phyloP scores from a whole-genome alignment of 2,888 invertebrate genomes.

The Sarcophaga caerulescens region DNA sequence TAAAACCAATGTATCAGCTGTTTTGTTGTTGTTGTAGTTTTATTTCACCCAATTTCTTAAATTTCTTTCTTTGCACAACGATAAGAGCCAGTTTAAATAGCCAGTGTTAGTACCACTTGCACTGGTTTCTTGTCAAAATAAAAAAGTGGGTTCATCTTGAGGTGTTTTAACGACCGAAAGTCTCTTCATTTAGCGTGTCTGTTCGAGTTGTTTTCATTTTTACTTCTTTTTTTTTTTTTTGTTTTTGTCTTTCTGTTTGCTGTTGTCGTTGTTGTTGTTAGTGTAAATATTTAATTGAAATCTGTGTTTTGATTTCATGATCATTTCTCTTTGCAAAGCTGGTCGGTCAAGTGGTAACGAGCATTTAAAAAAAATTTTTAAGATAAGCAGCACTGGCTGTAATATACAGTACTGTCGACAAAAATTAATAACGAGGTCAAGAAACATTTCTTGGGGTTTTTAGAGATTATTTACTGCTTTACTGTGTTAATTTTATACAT shows the following conservation, averaged over 20 bases:
- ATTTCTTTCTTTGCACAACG: constrained; percentile 1
- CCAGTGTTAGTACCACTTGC: constrained; percentile 8
- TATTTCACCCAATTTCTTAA: constrained; percentile 54
- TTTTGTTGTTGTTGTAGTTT: constrained; percentile 20
- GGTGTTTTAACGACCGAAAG: neutral
- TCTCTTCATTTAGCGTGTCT: neutral
- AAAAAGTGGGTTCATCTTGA: constrained; percentile 43
- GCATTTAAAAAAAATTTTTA: constrained; percentile 28
- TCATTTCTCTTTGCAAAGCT: constrained; percentile 53
- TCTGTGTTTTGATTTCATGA: constrained; percentile 36
- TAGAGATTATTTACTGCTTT: too few species aligned
- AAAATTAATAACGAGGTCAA: neutral
- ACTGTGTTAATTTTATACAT: too few species aligned
- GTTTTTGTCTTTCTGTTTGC: constrained; percentile 4
- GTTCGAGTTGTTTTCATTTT: neutral
- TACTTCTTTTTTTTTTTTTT: constrained; percentile 19
- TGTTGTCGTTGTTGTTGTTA: constrained; percentile 2
- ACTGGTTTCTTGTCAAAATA: constrained; percentile 1
- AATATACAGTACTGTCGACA: neutral
- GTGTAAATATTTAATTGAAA: constrained; percentile 30
- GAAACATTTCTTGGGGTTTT: too few species aligned
- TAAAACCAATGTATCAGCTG: constrained; percentile 1
- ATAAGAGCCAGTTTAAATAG: neutral
- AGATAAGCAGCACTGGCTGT: neutral
- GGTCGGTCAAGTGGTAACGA: constrained; percentile 21